Conservation (phyloP, 2,888 invertebrate species). For the Diarsia mendica region DNA sequence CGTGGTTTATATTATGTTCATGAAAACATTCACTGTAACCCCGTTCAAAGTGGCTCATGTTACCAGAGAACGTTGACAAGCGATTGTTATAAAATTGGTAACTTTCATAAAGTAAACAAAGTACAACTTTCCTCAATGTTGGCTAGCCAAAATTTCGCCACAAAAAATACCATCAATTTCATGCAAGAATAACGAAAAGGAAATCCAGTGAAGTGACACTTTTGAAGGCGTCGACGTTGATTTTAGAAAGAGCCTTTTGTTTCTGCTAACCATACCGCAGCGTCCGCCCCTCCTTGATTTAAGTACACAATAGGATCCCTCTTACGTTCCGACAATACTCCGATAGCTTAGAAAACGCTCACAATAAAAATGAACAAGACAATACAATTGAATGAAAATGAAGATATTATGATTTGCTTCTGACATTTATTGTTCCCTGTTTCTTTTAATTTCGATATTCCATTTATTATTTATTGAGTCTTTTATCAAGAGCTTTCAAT, state of each 20-base stretch:
- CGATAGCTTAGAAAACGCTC: conserved; percentile 85
- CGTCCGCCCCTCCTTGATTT: conserved; percentile 81
- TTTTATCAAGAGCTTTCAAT: conserved; percentile 46
- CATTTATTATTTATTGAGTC: conserved; percentile 52
- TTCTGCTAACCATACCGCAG: conserved; percentile 79
- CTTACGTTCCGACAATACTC: conserved; percentile 79
- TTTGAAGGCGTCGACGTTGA: conserved; percentile 80
- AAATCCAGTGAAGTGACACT: conserved; percentile 77
- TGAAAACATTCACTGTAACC: background rate
- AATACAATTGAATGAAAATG: conserved; percentile 82
- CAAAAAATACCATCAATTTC: conserved; percentile 62
- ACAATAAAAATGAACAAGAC: conserved; percentile 85
- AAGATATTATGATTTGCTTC: conserved; percentile 80
- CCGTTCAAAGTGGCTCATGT: background rate
- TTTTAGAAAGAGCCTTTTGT: conserved; percentile 84
- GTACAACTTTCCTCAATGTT: conserved; percentile 18
- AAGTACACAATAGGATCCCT: conserved; percentile 82
- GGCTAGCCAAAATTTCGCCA: conserved; percentile 44
- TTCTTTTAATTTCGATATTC: conserved; percentile 70
- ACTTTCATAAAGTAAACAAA: conserved; percentile 14
- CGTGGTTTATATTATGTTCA: background rate
- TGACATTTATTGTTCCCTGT: conserved; percentile 71
- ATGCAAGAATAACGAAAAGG: conserved; percentile 71
- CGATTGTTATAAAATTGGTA: background rate
- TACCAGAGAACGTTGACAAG: background rate